Evolutionary conservation across 2,113 vertebrate species (phyloP).

Genomic region (Rhizomys pruinosus): DNA sequence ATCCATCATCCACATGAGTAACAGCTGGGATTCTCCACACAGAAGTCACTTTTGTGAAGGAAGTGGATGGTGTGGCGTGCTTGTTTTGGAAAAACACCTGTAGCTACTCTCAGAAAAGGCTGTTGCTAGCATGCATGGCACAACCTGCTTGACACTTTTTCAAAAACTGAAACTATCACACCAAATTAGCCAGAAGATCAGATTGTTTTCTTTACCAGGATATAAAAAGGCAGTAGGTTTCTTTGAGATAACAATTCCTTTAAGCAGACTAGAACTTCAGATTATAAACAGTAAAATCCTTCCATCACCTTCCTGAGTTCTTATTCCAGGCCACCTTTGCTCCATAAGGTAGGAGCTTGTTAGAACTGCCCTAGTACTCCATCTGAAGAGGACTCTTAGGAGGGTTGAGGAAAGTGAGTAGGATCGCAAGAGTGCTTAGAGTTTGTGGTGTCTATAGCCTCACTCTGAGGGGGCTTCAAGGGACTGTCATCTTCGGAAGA

Average conservation of each 20-base stretch:
- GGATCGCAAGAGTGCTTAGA: neutral
- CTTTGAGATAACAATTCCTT: neutral
- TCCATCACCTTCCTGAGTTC: neutral
- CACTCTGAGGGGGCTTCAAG: neutral
- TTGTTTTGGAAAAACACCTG: neutral
- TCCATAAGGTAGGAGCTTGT: neutral
- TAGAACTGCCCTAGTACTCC: neutral
- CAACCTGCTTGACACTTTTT: neutral
- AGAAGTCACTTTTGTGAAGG: neutral
- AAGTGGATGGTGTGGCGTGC: neutral
- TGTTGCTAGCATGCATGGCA: neutral
- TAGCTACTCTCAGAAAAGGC: neutral
- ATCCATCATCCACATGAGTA: neutral
- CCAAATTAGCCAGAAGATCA: constrained; percentile 8
- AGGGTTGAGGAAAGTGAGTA: neutral
- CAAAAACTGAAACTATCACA: neutral
- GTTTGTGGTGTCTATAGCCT: neutral
- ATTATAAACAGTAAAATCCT: neutral
- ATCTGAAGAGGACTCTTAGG: constrained; percentile 8
- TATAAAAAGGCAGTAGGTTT: neutral
- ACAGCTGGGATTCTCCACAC: neutral
- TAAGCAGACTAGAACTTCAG: neutral
- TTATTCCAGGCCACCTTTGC: neutral
- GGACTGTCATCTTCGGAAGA: neutral
- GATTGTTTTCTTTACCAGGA: constrained; percentile 9